These are phyloP conservation scores for Trileptium ribeirensis DNA, from an alignment of 2,888 invertebrate species.

Conservation along the genomic window DNA sequence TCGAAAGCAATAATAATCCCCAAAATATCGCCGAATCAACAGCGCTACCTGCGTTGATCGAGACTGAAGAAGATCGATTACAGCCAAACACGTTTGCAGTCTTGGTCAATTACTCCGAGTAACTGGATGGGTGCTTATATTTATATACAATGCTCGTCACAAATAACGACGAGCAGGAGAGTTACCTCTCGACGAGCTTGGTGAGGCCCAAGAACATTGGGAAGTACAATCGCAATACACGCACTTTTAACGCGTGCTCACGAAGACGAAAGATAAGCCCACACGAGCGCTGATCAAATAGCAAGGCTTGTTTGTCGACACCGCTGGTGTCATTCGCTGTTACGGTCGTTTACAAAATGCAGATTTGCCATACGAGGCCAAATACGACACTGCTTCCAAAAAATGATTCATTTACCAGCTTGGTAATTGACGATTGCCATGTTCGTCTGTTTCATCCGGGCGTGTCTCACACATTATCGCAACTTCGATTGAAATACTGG, in stretches of 20 bases:
- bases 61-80: not conserved
- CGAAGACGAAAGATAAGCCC: too few relatives aligned
- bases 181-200: not conserved
- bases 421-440: slow-evolving; percentile 6
- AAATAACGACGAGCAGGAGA: not conserved
- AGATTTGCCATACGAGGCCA: not conserved
- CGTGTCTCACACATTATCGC: not conserved
- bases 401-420: not conserved
- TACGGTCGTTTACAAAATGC: slow-evolving; percentile 7
- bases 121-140: not conserved
- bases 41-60: not conserved
- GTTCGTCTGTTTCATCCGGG: not conserved
- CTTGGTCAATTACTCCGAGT: not conserved
- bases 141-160: not conserved
- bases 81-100: not conserved
- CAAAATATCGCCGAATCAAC: not conserved
- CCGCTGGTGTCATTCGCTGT: not conserved
- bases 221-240: not conserved
- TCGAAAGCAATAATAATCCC: not conserved
- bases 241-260: too few relatives aligned
- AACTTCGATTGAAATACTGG: not conserved
- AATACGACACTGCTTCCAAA: slow-evolving; percentile 11
- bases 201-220: not conserved
- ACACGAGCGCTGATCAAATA: not conserved
- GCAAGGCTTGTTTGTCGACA: not conserved